These are phyloP conservation scores for Idaea dimidiata DNA, from an alignment of 2,888 invertebrate genomes.

Conservation along the genomic window DNA sequence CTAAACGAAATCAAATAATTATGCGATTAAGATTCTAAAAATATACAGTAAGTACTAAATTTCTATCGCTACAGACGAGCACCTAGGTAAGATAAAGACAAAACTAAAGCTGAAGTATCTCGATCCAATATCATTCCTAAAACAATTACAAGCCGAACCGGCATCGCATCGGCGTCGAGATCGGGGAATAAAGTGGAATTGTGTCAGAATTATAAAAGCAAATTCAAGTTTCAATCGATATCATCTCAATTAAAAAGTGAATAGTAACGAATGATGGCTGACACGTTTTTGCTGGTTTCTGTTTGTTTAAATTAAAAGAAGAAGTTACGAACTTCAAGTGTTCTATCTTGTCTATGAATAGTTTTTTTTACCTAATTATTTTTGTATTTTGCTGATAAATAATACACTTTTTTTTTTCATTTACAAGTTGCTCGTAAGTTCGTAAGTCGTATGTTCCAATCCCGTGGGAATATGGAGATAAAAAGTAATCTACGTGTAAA, in stretches of 20 bases:
- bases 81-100: not conserved
- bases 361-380: too few species aligned
- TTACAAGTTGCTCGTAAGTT: too few species aligned
- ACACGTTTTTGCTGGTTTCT: not conserved
- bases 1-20: too few species aligned
- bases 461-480: too few species aligned
- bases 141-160: not conserved
- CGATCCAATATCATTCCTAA: not conserved
- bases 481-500: too few species aligned
- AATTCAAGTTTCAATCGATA: conserved; percentile 31
- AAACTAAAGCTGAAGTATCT: not conserved
- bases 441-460: too few species aligned
- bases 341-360: not conserved
- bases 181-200: conserved; percentile 26
- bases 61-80: not conserved
- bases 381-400: too few species aligned
- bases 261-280: conserved; percentile 21
- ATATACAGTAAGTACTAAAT: too few species aligned
- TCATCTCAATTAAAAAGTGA: conserved; percentile 36
- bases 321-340: not conserved
- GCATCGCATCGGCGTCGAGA: not conserved
- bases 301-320: not conserved
- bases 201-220: conserved; percentile 48
- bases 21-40: too few species aligned
- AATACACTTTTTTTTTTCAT: too few species aligned